Evolutionary conservation across 1,140 invertebrate species (phyloP).

Genomic region (Cotesia vestalis): DNA sequence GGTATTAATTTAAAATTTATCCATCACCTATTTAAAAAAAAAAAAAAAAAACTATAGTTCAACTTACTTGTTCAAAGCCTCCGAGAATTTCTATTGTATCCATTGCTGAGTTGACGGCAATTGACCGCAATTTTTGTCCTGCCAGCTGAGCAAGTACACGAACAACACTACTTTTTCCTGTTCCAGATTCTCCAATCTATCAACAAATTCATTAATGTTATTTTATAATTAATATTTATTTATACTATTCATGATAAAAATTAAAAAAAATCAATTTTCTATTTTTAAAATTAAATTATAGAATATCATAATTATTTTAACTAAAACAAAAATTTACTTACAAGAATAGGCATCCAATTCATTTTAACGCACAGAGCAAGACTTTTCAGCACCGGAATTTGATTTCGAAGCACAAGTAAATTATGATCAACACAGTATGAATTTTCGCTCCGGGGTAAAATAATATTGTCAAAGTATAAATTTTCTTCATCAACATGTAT

Average conservation of each 20-base stretch:
- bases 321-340: conserved; percentile 61
- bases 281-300: too few relatives aligned
- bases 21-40: background rate
- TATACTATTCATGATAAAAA: too few relatives aligned
- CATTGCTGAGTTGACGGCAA: conserved; percentile 92
- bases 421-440: conserved; percentile 62
- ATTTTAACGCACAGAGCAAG: conserved; percentile 85
- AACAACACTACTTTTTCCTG: conserved; percentile 86
- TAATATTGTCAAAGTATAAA: conserved; percentile 71
- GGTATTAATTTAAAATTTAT: background rate
- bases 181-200: conserved; percentile 78
- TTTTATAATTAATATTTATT: background rate
- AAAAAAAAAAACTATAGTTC: background rate
- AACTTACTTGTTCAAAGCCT: conserved; percentile 92
- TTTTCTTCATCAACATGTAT: conserved; percentile 66
- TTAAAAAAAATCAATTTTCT: too few relatives aligned
- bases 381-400: conserved; percentile 75
- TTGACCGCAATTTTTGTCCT: conserved; percentile 77
- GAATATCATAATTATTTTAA: too few relatives aligned
- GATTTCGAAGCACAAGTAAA: conserved; percentile 73
- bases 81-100: conserved; percentile 95
- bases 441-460: conserved; percentile 57
- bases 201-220: background rate
- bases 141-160: conserved; percentile 79
- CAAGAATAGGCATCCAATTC: conserved; percentile 92